Conservation (phyloP, 64 coral and sea anemone species). For the Orbicella faveolata region DNA sequence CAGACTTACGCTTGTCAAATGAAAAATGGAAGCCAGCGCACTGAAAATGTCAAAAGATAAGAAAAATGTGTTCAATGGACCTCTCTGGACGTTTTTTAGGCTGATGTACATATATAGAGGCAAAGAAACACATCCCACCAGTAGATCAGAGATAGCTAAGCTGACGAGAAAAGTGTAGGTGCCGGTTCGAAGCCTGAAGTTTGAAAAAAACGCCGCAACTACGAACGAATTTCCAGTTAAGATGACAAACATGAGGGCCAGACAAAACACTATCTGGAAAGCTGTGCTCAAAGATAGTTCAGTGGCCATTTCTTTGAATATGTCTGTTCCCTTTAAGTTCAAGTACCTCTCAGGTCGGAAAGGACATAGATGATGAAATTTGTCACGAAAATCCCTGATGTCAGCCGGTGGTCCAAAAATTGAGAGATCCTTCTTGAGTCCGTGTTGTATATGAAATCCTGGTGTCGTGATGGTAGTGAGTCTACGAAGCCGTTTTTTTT, state of each 20-base stretch:
- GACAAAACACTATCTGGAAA: conserved; percentile 8
- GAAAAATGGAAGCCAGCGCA: conserved; percentile 65
- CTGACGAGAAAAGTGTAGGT: conserved; percentile 59
- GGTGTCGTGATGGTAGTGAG: not conserved
- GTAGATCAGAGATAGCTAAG: conserved; percentile 47
- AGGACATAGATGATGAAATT: not conserved
- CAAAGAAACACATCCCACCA: conserved; percentile 41
- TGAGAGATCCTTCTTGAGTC: too few relatives aligned
- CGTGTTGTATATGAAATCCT: not conserved
- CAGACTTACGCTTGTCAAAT: conserved; percentile 47
- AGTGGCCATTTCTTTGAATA: not conserved
- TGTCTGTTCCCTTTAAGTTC: not conserved
- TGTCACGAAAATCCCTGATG: not conserved
- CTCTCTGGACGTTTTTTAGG: not conserved
- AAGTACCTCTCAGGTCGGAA: not conserved
- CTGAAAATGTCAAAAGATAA: conserved; percentile 61
- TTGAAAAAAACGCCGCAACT: conserved; percentile 46
- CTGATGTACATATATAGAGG: conserved; percentile 45
- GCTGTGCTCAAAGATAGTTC: not conserved
- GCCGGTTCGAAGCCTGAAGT: conserved; percentile 30
- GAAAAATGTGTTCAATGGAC: conserved; percentile 27
- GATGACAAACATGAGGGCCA: conserved; percentile 42
- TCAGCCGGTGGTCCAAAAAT: not conserved
- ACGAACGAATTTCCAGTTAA: conserved; percentile 47
- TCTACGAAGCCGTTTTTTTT: not conserved